Base-by-base conservation (phyloP, 1,140 invertebrate genomes). In the Leptoteleia sp. region DNA sequence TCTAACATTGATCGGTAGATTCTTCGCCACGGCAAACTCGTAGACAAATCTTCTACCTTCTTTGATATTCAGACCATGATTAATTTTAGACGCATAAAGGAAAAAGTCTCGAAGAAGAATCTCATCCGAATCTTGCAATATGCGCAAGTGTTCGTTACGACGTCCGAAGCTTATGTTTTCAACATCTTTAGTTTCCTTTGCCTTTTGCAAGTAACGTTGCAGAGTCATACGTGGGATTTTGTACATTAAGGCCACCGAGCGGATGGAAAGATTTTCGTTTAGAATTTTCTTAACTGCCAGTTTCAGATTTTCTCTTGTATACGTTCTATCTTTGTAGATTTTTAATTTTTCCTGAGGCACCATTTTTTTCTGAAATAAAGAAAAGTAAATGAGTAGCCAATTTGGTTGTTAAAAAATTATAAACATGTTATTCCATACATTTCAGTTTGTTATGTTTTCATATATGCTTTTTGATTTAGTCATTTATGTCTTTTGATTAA, bases 11-110 rank as follows among this genome's bases (percentile, higher is more conserved):
- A 16, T 45, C 1, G 11, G 22, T 7, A 72, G 19, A 33, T 4
- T 12, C 27, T 78, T 78, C 6, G 59, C 61, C 6, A 64, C 42
- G 4, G 76, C 76, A 8, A 59, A 79, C 48, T 79, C 68, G 17
- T 73, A 79, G 1, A 79, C 62, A 4, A 79, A 68, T 17, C 76
- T 29, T 17, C 68, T 19, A 12, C 76, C 76, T 11, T 78, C 76
- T 35, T 73, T 79, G 19, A 73, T 79, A 16, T 57, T 79, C 13
- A 79, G n/a, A 3, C 76, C 76, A 19, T 57, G 48, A 31, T 45
- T 62, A 3, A 64, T 70, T 22, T 73, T 61, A 0, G 62, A 70
- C 0, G 76, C 68, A 13, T 79, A 79, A 1, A 79, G 42, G 33
- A 73, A 78, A 7, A 73, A 73, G 9, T 79, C 50, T 0, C 70